Evolutionary conservation across 2,888 invertebrate genomes (phyloP).

Genomic region (Oxystoma pomonae): DNA sequence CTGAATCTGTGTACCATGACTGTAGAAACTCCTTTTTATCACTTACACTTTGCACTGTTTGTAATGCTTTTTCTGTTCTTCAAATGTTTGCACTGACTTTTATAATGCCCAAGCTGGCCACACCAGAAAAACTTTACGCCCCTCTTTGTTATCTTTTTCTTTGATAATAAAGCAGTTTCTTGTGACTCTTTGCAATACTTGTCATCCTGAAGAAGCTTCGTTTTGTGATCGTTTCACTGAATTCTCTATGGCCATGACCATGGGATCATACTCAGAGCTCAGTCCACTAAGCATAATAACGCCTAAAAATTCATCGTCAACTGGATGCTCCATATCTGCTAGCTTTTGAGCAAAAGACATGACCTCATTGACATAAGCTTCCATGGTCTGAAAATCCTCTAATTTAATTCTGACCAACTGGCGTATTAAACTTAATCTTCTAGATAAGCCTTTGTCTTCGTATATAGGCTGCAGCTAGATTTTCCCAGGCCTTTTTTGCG

Average conservation of each 20-base stretch:
- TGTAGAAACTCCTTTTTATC: not conserved
- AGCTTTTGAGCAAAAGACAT: not conserved
- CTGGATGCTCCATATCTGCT: not conserved
- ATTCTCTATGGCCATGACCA: not conserved
- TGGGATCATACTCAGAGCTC: not conserved
- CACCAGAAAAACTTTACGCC: not conserved
- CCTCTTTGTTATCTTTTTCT: not conserved
- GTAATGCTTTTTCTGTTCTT: not conserved
- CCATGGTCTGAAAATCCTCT: not conserved
- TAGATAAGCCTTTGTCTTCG: not conserved
- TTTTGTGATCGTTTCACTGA: no score
- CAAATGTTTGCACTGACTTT: not conserved
- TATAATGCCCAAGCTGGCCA: not conserved
- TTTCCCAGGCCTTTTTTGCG: not conserved
- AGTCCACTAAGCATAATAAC: not conserved
- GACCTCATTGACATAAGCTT: not conserved
- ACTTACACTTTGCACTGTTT: not conserved
- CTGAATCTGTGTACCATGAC: conserved; percentile 1
- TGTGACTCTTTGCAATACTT: not conserved
- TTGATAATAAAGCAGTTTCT: not conserved
- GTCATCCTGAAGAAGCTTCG: not conserved
- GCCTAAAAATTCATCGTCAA: not conserved
- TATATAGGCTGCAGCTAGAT: not conserved
- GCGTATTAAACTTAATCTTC: not conserved
- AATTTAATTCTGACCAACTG: not conserved